Conservation (phyloP, 2,888 invertebrate genomes). For the Mechanitis mazaeus region DNA sequence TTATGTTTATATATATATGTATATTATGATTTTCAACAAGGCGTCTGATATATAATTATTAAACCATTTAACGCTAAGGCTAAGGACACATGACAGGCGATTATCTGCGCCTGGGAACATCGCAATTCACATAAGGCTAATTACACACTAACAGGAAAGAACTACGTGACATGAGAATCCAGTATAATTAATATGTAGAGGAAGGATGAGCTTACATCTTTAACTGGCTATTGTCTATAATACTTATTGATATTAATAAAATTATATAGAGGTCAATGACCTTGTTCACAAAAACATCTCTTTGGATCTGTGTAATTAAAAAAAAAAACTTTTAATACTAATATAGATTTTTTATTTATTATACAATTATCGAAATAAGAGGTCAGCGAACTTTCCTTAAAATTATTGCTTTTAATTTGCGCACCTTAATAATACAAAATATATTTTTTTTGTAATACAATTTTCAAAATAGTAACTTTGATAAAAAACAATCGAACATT, state of each 20-base stretch:
- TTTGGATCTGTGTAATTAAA: too few relatives aligned
- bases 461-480: too few relatives aligned
- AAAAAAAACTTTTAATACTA: too few relatives aligned
- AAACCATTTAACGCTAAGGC: neutral
- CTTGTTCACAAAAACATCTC: neutral
- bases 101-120: constrained; percentile 32
- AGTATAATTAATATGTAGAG: constrained; percentile 13
- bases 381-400: too few relatives aligned
- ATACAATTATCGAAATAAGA: too few relatives aligned
- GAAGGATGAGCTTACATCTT: constrained; percentile 1
- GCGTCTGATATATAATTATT: neutral
- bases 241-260: neutral
- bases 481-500: too few relatives aligned
- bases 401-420: too few relatives aligned
- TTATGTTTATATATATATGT: neutral
- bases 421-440: too few relatives aligned
- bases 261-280: neutral
- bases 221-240: neutral
- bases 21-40: neutral
- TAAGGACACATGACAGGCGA: constrained; percentile 20
- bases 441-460: too few relatives aligned
- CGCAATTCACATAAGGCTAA: constrained; percentile 28
- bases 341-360: too few relatives aligned
- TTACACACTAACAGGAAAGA: constrained; percentile 21
- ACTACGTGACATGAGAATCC: constrained; percentile 14